Evolutionary conservation across 2,797 vertebrate species (phyloP).

Genomic region (Ctenopoma kingsleyae): DNA sequence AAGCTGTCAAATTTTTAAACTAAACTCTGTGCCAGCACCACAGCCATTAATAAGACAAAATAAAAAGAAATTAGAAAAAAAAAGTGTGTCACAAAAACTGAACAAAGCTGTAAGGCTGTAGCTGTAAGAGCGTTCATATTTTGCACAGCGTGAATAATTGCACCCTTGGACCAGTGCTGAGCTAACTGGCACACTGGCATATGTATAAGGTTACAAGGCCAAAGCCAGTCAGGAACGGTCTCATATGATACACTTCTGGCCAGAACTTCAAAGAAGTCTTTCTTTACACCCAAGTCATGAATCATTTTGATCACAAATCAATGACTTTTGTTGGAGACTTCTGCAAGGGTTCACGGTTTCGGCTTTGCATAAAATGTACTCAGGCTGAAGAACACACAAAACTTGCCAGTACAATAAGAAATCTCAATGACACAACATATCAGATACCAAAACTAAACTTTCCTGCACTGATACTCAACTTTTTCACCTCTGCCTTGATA

Average conservation of each 20-base stretch:
- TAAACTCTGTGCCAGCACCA: constrained; percentile 16
- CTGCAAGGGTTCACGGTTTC: constrained; percentile 29
- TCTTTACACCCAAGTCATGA: constrained; percentile 54
- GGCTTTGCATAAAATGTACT: not conserved
- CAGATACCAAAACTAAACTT: no score
- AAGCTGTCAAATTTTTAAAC: constrained; percentile 55
- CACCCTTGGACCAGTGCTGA: constrained; percentile 33
- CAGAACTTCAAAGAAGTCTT: constrained; percentile 54
- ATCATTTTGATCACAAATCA: constrained; percentile 49
- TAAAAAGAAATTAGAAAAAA: constrained; percentile 17
- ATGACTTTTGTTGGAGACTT: constrained; percentile 34
- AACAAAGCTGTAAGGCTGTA: constrained; percentile 43
- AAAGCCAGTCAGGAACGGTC: constrained; percentile 45
- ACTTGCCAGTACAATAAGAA: not conserved
- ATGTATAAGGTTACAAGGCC: constrained; percentile 60
- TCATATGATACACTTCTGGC: constrained; percentile 64
- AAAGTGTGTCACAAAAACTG: constrained; percentile 47
- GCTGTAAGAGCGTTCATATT: constrained; percentile 22
- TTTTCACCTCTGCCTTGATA: no score
- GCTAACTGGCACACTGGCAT: constrained; percentile 59
- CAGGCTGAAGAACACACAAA: not conserved
- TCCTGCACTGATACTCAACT: no score
- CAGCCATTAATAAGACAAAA: constrained; percentile 35
- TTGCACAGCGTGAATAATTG: constrained; percentile 32
- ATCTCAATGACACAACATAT: not conserved